Base-by-base conservation (phyloP, 2,113 vertebrate genomes). In the Carassius carassius region DNA sequence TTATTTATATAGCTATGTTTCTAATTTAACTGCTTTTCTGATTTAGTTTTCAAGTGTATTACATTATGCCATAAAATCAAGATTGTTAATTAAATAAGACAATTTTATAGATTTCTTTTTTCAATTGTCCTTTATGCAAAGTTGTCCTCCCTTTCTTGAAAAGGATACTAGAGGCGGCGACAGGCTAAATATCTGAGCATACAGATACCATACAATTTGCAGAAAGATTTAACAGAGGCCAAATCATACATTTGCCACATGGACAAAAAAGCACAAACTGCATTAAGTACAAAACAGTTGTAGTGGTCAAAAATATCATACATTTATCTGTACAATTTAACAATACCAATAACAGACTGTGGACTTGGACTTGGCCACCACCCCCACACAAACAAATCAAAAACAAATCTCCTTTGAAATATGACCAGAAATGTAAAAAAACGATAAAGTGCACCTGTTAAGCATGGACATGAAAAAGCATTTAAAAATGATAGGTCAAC, bases 301-400 rank as follows among this genome's bases (percentile, higher is more conserved):
- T 94, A 95, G 94, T 95, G 95, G 94, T 95, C 94, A 95, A 95
- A 95, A 95, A 95, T 95, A 95, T 95, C 90, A 94, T 93, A 95
- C 94, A 95, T 95, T 94, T 94, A 95, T 93, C 95, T 95, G 94
- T 95, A 95, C 94, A 95, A 93, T 94, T 94, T 87, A 94, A 95
- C 92, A 94, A 93, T 92, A 94, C 90, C 91, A 92, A 87, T 92
- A 92, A 91, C 86, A 85, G 91, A 90, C 90, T 85, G 78, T 63
- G 65, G 78, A 85, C 87, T 62, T 85, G 47, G 72, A 29, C 29
- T 29, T 29, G 29, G 29, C 29, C 29, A 82, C 65, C 16, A 86
- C n/a, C 62, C 60, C 75, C 73, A 63, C 73, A 47, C 11, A 75
- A 84, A 89, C 91, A 90, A 81, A 62, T 11, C 35, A 32, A 56